phyloP scores from a whole-genome alignment of 2,113 vertebrate species.

The Archilochus colubris region DNA sequence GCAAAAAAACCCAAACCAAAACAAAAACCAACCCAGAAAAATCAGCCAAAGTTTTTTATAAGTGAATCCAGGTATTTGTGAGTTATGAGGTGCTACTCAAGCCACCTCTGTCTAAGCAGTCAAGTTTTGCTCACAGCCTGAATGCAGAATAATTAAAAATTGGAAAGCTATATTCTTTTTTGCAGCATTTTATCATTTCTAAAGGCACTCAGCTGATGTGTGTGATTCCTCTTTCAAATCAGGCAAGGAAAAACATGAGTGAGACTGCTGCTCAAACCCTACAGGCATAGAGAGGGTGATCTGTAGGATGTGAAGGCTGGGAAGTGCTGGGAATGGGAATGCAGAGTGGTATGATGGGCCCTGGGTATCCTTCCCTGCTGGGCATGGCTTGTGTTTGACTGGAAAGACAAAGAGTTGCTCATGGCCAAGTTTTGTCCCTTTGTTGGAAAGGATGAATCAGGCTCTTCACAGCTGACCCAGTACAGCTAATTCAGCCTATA shows the following conservation, averaged over 20 bases:
- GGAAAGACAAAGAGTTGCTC: not conserved
- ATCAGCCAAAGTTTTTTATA: not conserved
- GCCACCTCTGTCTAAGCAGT: fast-evolving
- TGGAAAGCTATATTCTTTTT: not conserved
- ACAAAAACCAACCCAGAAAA: too few species aligned
- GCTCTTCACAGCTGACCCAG: not conserved
- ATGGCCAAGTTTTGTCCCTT: fast-evolving
- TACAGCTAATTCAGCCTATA: not conserved
- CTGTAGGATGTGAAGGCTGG: fast-evolving
- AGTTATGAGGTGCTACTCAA: not conserved
- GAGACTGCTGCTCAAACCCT: not conserved
- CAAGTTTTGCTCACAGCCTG: not conserved
- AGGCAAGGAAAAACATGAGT: not conserved
- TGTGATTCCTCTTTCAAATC: not conserved
- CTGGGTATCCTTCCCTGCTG: fast-evolving
- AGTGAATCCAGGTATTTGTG: not conserved
- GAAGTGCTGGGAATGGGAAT: fast-evolving
- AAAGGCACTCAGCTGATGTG: not conserved
- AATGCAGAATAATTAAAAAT: not conserved
- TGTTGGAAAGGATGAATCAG: not conserved
- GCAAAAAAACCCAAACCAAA: not conserved
- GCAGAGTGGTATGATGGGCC: not conserved
- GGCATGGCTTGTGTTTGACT: not conserved
- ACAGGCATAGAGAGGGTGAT: fast-evolving
- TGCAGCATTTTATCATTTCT: not conserved